Percentiles rank a stretch among this genome's conserved stretches.
These are phyloP conservation scores for Monodelphis domestica DNA, from an alignment of 2,797 vertebrate genomes.

Conservation along the genomic window DNA sequence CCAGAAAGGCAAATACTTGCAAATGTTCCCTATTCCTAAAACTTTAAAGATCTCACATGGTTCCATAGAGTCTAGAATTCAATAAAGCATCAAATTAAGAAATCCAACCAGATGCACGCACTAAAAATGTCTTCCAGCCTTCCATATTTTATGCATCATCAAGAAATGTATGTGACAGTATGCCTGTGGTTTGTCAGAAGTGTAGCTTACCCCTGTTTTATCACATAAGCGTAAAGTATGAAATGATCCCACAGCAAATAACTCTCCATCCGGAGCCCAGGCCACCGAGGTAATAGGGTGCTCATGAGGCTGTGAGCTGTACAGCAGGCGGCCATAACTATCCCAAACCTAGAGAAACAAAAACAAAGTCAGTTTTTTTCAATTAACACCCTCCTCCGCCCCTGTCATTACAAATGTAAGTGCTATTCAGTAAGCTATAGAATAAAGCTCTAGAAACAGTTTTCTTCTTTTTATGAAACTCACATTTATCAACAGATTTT, in stretches of 20 bases:
- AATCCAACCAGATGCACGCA: neutral
- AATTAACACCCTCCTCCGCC: neutral
- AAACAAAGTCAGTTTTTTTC: neutral
- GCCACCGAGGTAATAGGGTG: conserved; percentile 94
- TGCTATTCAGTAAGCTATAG: conserved; percentile 3
- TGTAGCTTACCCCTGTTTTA: conserved; percentile 95
- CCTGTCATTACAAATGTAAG: conserved; percentile 47
- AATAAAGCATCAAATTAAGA: conserved; percentile 44
- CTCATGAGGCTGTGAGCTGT: conserved; percentile 90
- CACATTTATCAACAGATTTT: conserved; percentile 31
- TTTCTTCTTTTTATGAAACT: conserved; percentile 8
- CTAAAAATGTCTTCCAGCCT: conserved; percentile 44
- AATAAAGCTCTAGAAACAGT: conserved; percentile 37
- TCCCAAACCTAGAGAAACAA: conserved; percentile 93
- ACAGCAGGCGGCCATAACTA: conserved; percentile 92
- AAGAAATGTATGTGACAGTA: neutral
- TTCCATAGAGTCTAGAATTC: conserved; percentile 33
- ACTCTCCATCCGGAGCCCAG: conserved; percentile 94
- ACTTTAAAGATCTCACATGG: neutral
- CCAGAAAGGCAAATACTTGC: conserved; percentile 51
- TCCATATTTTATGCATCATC: neutral
- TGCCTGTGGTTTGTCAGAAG: conserved; percentile 25
- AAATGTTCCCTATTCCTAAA: conserved; percentile 12
- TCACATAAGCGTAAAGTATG: conserved; percentile 96
- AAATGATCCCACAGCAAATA: conserved; percentile 96